phyloP scores from a whole-genome alignment of 2,113 vertebrate species.

The Hydrochoerus hydrochaeris region DNA sequence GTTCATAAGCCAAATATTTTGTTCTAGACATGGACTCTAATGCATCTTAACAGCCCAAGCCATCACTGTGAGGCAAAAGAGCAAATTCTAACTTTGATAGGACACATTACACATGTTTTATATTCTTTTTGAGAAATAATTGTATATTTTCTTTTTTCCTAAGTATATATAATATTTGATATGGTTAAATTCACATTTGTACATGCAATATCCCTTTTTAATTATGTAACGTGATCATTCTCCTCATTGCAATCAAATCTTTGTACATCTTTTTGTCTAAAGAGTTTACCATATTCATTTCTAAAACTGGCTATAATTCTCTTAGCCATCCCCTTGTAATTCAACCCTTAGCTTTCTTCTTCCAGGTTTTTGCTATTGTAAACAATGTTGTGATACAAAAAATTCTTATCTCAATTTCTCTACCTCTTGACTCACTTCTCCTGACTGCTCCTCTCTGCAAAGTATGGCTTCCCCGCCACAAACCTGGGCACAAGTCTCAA shows the following conservation, averaged over 20 bases:
- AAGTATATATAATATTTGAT: neutral
- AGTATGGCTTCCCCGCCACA: neutral
- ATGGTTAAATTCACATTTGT: neutral
- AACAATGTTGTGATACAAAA: neutral
- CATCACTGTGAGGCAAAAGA: constrained; percentile 13
- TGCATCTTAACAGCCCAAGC: constrained; percentile 26
- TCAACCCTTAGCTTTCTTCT: neutral
- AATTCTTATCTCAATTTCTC: neutral
- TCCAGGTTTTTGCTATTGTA: neutral
- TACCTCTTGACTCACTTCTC: neutral
- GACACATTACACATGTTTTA: neutral
- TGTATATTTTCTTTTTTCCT: neutral
- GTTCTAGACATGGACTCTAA: constrained; percentile 38
- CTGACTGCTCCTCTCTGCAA: neutral
- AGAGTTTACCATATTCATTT: neutral
- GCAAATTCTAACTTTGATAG: neutral
- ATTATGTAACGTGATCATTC: neutral
- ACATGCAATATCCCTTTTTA: neutral
- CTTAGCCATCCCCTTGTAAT: neutral
- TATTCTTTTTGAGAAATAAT: neutral
- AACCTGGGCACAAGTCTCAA: neutral
- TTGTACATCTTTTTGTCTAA: neutral
- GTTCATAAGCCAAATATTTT: constrained; percentile 38
- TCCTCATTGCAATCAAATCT: neutral
- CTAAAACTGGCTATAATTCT: neutral